Conservation (phyloP, 2,888 invertebrate species). For the Protophormia terraenovae region DNA sequence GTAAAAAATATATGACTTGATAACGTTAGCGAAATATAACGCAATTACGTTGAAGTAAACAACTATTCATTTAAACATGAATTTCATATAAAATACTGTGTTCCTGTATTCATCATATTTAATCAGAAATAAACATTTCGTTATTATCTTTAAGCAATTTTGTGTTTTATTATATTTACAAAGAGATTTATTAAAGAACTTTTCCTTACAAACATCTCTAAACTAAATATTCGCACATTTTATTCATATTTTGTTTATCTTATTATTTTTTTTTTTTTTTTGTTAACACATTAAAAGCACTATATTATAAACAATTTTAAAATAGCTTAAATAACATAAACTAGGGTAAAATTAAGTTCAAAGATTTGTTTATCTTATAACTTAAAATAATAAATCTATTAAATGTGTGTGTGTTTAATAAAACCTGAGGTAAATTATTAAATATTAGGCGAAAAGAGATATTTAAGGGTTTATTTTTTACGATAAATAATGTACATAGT, state of each 20-base stretch:
- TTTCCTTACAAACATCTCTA: neutral
- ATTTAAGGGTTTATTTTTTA: no score
- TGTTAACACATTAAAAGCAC: no score
- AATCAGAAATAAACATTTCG: neutral
- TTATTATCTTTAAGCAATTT: neutral
- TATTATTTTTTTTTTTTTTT: neutral
- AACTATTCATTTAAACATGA: no score
- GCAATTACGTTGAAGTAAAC: no score
- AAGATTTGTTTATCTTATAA: neutral
- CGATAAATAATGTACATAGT: conserved; percentile 40
- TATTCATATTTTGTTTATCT: neutral
- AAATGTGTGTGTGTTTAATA: neutral
- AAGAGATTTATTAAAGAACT: neutral
- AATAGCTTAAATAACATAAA: neutral
- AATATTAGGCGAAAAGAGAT: neutral
- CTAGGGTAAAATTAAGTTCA: neutral
- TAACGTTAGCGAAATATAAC: no score
- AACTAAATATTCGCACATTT: neutral
- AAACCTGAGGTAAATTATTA: neutral
- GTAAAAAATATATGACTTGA: no score
- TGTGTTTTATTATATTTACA: neutral
- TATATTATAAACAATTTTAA: neutral
- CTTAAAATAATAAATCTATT: neutral
- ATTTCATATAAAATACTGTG: no score
- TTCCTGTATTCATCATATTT: no score